A percentile compares a stretch with the other conserved stretches of the same genome.
These are phyloP conservation scores for Rhabdornis inornatus DNA, from an alignment of 2,113 vertebrate genomes.

Conservation along the genomic window DNA sequence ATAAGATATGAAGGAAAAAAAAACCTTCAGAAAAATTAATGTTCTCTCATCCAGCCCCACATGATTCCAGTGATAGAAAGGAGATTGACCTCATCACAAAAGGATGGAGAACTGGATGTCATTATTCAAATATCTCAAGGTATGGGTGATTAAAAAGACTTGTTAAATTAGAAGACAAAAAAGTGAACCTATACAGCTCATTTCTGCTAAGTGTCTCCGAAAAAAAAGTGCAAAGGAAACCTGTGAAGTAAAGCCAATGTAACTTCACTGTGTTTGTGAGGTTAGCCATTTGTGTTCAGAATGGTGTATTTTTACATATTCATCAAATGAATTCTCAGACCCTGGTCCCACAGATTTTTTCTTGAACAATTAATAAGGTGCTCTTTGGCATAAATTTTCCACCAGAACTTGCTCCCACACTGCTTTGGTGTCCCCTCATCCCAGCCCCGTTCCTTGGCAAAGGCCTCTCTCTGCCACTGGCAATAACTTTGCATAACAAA, in stretches of 20 bases:
- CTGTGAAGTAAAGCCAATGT: background rate
- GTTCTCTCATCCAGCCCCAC: background rate
- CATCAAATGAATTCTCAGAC: background rate
- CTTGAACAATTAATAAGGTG: background rate
- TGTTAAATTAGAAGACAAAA: background rate
- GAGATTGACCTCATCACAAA: fast-evolving
- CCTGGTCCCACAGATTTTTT: background rate
- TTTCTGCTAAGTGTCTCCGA: background rate
- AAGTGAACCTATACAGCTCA: fast-evolving
- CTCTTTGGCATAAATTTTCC: background rate
- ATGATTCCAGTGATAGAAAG: background rate
- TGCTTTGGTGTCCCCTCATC: background rate
- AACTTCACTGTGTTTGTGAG: background rate
- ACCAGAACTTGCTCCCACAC: background rate
- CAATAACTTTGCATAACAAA: background rate
- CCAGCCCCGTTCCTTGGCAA: background rate
- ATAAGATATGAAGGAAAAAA: background rate
- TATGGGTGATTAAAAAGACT: background rate
- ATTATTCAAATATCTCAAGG: background rate
- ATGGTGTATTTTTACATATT: background rate
- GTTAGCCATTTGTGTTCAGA: background rate
- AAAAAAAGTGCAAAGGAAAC: background rate
- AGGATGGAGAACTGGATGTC: background rate
- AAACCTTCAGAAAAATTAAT: background rate
- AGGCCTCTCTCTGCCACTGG: fast-evolving